Base-by-base conservation (phyloP, 2,113 vertebrate genomes). In the Chunga burmeisteri region DNA sequence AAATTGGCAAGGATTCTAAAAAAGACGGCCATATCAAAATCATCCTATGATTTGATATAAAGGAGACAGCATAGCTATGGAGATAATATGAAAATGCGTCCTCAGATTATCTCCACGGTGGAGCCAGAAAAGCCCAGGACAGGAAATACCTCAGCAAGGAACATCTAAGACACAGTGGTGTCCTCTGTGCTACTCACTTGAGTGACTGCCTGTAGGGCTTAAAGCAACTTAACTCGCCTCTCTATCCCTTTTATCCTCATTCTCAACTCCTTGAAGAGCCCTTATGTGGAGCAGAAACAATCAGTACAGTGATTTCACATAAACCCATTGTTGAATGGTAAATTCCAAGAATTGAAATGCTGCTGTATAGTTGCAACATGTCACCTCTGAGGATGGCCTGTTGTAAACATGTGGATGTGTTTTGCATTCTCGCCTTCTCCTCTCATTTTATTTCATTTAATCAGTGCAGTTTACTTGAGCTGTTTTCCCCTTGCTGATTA, bases 341-440 rank as follows among this genome's bases (percentile, higher is more conserved):
- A 81, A 80, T 87, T 40, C 83, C 46, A 50, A 29, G 70, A 77
- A 75, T 17, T 16, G 16, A 90, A 82, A 82, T 77, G 84, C 89
- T 93, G 53, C 81, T 90, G 56, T 71, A 47, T 25, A 83, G 46
- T 63, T 91, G 80, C 65, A 59, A 38, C 74, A 90, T 38, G 72
- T 88, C 86, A 44, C 81, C 78, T 92, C 80, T 49, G 90, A 94
- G 75, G 55, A 83, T 67, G 84, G 86, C 73, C 86, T 89, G 50
- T 27, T 94, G 80, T 93, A 94, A 84, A 66, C 83, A 72, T 40
- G 67, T 44, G 87, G 88, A 88, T 95, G 58, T 86, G 78, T 94
- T 97, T 98, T 96, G 91, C 79, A 94, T 96, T 97, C 92, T 88
- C n/a, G 12, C 66, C 75, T 81, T 93, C 85, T 95, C 68, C 82